Evolutionary conservation across 2,113 vertebrate genomes (phyloP).

Genomic region (Gulo gulo): DNA sequence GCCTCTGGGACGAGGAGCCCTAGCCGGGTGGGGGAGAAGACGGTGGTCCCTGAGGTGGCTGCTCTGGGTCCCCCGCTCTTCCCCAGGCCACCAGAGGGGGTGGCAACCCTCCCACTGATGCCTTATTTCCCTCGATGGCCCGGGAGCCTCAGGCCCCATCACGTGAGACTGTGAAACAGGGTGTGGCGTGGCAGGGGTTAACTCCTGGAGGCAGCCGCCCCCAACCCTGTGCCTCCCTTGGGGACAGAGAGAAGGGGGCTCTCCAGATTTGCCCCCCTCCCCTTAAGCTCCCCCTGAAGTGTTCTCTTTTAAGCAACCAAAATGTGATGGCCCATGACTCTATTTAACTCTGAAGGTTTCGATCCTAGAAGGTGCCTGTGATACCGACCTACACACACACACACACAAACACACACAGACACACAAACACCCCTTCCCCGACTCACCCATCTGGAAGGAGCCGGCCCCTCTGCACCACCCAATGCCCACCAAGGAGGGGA

Average conservation of each 20-base stretch:
- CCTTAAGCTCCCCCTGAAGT: neutral
- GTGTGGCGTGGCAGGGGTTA: neutral
- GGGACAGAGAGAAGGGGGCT: neutral
- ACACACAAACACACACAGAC: neutral
- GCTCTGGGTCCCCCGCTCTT: neutral
- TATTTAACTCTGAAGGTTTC: neutral
- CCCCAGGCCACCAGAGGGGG: neutral
- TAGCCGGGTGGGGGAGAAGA: constrained; percentile 71
- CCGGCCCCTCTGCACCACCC: neutral
- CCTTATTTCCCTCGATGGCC: neutral
- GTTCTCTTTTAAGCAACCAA: neutral
- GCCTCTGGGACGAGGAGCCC: constrained; percentile 95
- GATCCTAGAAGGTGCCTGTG: neutral
- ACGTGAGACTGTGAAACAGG: neutral
- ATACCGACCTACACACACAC: neutral
- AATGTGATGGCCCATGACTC: neutral
- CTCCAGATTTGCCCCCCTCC: neutral
- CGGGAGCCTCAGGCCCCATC: neutral
- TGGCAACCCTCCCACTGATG: neutral
- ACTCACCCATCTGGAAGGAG: neutral
- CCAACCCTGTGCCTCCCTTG: neutral
- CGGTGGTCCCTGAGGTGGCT: neutral
- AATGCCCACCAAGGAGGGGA: neutral
- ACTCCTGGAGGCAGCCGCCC: neutral
- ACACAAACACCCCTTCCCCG: neutral